Evolutionary conservation across 1,140 invertebrate genomes (phyloP).

Genomic region (Phocides pigmalion): DNA sequence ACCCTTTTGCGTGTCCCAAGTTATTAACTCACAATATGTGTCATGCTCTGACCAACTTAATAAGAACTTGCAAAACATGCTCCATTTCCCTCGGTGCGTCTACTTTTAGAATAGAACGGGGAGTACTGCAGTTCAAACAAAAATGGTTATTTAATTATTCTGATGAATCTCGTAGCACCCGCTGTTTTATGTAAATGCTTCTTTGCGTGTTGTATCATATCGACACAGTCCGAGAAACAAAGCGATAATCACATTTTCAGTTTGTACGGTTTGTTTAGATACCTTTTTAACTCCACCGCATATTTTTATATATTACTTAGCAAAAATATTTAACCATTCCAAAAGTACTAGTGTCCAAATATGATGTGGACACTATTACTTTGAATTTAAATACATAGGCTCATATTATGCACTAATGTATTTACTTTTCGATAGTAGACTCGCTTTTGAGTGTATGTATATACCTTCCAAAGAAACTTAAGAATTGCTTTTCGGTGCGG

Average conservation of each 20-base stretch:
- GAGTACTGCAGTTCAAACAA: constrained; percentile 31
- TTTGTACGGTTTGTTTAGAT: constrained; percentile 15
- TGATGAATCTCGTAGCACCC: constrained; percentile 44
- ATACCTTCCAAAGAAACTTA: too few relatives aligned
- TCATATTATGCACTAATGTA: too few relatives aligned
- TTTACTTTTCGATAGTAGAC: too few relatives aligned
- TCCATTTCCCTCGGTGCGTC: constrained; percentile 19
- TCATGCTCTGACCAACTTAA: constrained; percentile 43
- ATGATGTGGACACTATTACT: too few relatives aligned
- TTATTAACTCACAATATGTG: constrained; percentile 58
- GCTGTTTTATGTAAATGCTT: constrained; percentile 48
- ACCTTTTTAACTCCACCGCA: constrained; percentile 15
- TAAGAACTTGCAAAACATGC: constrained; percentile 35
- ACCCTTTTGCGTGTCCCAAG: constrained; percentile 56
- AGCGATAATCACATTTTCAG: constrained; percentile 17
- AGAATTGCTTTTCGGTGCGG: too few relatives aligned
- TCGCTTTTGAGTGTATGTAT: too few relatives aligned
- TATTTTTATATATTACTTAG: constrained; percentile 2
- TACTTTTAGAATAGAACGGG: constrained; percentile 26
- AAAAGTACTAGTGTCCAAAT: too few relatives aligned
- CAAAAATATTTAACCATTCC: too few relatives aligned
- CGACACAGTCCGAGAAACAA: constrained; percentile 30
- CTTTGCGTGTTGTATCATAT: constrained; percentile 39
- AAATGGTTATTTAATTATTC: constrained; percentile 45
- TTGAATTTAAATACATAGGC: too few relatives aligned